These are phyloP conservation scores for Delichon dasypus DNA, from an alignment of 2,797 vertebrate species.

Conservation along the genomic window DNA sequence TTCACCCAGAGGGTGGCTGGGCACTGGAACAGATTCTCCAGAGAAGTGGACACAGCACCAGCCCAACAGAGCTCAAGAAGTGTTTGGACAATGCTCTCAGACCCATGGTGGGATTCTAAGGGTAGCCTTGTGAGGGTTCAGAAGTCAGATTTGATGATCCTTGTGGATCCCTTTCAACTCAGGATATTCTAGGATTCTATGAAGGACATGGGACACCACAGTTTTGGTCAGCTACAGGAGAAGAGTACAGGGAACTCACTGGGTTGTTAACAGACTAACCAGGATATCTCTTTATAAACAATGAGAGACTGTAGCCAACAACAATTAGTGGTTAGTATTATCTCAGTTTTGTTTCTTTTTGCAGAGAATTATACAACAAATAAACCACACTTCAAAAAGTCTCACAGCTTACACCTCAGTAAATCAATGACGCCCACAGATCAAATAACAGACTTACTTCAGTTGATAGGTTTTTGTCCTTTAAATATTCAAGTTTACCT, in stretches of 20 bases:
- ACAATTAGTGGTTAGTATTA: not conserved
- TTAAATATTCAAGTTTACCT: not conserved
- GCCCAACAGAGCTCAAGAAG: not conserved
- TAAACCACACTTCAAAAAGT: not conserved
- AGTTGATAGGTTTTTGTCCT: not conserved
- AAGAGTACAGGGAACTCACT: not conserved
- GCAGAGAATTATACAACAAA: not conserved
- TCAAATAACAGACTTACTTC: not conserved
- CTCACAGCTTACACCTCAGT: not conserved
- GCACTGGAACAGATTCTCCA: not conserved
- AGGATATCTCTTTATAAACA: not conserved
- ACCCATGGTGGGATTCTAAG: not conserved
- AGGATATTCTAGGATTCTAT: not conserved
- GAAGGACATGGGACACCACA: accelerated
- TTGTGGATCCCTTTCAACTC: not conserved
- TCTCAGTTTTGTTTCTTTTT: not conserved
- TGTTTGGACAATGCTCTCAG: not conserved
- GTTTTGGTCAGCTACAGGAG: not conserved
- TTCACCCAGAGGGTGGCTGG: not conserved
- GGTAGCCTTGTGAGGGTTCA: not conserved
- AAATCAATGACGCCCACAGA: not conserved
- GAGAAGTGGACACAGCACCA: not conserved
- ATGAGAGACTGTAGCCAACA: not conserved
- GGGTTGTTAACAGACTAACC: not conserved
- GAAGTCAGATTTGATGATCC: not conserved